A percentile compares a stretch with the other conserved stretches of the same genome.
Conservation (phyloP, 2,113 vertebrate species). For the Pogona vitticeps region DNA sequence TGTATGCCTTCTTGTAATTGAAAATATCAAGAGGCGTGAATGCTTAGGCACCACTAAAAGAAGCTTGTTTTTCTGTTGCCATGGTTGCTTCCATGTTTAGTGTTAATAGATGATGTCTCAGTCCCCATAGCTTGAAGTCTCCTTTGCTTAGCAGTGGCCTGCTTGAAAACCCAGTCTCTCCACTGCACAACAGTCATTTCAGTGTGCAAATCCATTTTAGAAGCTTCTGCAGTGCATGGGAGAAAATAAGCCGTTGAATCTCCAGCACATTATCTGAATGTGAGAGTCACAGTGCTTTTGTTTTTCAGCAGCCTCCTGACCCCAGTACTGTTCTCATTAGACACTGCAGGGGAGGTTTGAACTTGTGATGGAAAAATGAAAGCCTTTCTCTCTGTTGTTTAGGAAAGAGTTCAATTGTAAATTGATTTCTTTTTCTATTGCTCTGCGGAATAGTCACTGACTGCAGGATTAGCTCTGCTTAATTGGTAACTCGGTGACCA, state of each 20-base stretch:
- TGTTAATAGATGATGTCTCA: not conserved
- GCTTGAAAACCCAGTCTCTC: not conserved
- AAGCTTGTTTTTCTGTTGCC: not conserved
- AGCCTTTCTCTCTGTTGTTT: not conserved
- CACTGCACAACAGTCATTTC: not conserved
- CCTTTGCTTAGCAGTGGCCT: not conserved
- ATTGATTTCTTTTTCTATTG: conserved; percentile 18
- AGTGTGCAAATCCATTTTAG: not conserved
- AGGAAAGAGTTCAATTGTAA: conserved; percentile 28
- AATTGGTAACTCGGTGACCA: conserved; percentile 12
- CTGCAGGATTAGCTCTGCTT: not conserved
- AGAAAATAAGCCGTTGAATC: not conserved
- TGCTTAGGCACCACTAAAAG: not conserved
- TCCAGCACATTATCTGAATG: conserved; percentile 23
- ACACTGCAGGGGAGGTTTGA: not conserved
- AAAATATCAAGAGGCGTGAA: not conserved
- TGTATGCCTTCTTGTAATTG: not conserved
- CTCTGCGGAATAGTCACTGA: conserved; percentile 1
- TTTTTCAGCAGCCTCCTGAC: not conserved
- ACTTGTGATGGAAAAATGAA: conserved; percentile 32
- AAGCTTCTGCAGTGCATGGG: conserved; percentile 6
- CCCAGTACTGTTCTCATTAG: not conserved
- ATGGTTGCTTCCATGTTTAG: not conserved
- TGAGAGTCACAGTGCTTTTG: conserved; percentile 12
- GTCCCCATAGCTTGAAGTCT: not conserved